These are phyloP conservation scores for Argynnis bischoffii DNA, from an alignment of 2,888 invertebrate genomes.

Conservation along the genomic window DNA sequence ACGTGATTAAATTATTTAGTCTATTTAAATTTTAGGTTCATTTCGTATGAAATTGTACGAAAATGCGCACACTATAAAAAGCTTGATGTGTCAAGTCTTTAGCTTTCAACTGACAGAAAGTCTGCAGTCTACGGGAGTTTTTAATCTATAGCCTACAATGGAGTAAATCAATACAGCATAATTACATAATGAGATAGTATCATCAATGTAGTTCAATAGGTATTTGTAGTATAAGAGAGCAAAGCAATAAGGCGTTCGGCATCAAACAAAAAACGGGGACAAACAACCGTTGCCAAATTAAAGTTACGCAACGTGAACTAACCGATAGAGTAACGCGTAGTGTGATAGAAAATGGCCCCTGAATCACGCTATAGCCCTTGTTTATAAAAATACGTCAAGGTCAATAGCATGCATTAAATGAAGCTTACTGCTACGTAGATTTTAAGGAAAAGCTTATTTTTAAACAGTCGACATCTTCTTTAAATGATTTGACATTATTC, in stretches of 20 bases:
- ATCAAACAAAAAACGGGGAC: slow-evolving; percentile 45
- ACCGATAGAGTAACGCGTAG: slow-evolving; percentile 43
- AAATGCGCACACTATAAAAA: too few species aligned
- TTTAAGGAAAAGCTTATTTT: too few species aligned
- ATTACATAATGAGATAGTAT: not conserved
- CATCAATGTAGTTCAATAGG: not conserved
- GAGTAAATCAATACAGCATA: not conserved
- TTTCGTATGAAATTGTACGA: too few species aligned
- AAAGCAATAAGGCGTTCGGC: slow-evolving; percentile 19
- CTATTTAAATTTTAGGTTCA: too few species aligned
- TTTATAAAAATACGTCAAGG: not conserved
- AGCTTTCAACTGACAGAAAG: too few species aligned
- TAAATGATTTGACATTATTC: too few species aligned
- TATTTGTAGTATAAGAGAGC: not conserved
- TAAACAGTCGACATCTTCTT: too few species aligned
- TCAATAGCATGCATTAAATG: not conserved
- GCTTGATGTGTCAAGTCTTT: too few species aligned
- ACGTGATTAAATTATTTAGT: too few species aligned
- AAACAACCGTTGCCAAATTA: slow-evolving; percentile 59
- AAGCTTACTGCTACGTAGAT: too few species aligned
- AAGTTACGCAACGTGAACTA: slow-evolving; percentile 53
- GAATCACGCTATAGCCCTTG: slow-evolving; percentile 1
- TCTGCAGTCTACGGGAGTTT: not conserved
- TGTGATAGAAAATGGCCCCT: slow-evolving; percentile 23
- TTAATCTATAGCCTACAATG: not conserved